Base-by-base conservation (phyloP, 2,113 vertebrate species). In the Gracilinanus agilis region DNA sequence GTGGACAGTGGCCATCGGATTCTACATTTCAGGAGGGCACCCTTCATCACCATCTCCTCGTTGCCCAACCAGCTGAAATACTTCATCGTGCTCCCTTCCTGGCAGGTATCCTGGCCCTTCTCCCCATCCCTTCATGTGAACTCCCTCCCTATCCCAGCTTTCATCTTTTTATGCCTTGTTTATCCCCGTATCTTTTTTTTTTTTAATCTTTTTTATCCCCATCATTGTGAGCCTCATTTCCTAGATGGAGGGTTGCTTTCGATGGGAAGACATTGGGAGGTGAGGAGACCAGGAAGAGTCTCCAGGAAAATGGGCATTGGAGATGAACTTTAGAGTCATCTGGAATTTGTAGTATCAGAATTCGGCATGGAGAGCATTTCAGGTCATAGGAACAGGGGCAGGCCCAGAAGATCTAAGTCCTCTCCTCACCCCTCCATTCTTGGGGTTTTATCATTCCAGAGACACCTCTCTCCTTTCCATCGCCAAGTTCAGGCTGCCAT, bases 401-500 rank as follows among this genome's bases (percentile, higher is more conserved):
- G 11, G 61, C n/a, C n/a, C n/a, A n/a, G n/a, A n/a, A n/a, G 34
- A 67, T 67, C 61, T 19, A 16, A n/a, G 1, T 40, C 13, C 34
- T 83, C 67, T 21, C n/a, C 34, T 83, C 8, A n/a, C 16, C 34
- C n/a, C 67, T 83, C n/a, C 19, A 83, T 83, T 13, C 34, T 19
- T 8, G 67, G 34, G 34, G 34, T n/a, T 75, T 75, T n/a, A 40
- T 9, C 29, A n/a, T 67, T 16, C 34, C 49, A 91, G 89, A 88
- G 25, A 16, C 44, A 75, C 90, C 88, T 94, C 44, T 44, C 23
- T 1, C 93, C 54, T 96, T 92, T 67, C 91, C 11, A 92, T 75
- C 24, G 54, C 91, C 61, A 54, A 92, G 93, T 89, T 55, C 92
- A 90, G 92, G 49, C 55, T 93, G 58, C 23, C 27, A 96, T 90